Conservation (phyloP, 2,888 invertebrate species). For the Matsumyia berberina region DNA sequence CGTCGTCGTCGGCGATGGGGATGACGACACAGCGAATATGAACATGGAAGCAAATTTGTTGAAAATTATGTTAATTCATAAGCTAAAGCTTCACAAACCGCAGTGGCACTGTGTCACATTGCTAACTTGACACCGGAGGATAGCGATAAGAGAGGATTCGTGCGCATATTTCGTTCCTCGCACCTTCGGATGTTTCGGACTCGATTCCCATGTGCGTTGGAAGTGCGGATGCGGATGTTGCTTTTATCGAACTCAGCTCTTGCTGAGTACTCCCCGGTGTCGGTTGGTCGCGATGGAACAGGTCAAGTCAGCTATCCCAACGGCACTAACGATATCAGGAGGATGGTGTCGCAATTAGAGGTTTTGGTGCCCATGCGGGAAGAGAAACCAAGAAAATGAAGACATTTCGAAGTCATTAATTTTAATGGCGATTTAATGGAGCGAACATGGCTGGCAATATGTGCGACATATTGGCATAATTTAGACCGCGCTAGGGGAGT, state of each 20-base stretch:
- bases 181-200: slow-evolving; percentile 35
- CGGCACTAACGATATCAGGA: slow-evolving; percentile 17
- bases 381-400: slow-evolving; percentile 25
- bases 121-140: slow-evolving; percentile 39
- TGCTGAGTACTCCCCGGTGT: slow-evolving; percentile 10
- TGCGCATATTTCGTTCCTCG: slow-evolving; percentile 14
- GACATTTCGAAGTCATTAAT: slow-evolving; percentile 64
- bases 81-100: slow-evolving; percentile 8
- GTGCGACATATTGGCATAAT: slow-evolving; percentile 44
- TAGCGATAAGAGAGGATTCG: slow-evolving; percentile 17
- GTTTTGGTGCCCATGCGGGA: slow-evolving; percentile 5
- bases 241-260: slow-evolving; percentile 34
- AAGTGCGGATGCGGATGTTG: slow-evolving; percentile 40
- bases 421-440: slow-evolving; percentile 71
- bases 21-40: slow-evolving; percentile 52
- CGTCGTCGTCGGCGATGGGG: slow-evolving; percentile 21
- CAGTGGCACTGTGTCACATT: not conserved
- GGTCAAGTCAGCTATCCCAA: slow-evolving; percentile 49
- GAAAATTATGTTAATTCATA: slow-evolving; percentile 75
- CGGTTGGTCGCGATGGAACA: slow-evolving; percentile 11
- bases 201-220: slow-evolving; percentile 60
- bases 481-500: not conserved
- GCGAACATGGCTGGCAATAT: slow-evolving; percentile 23
- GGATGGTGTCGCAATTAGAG: slow-evolving; percentile 43
- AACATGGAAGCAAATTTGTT: slow-evolving; percentile 70